Evolutionary conservation across 2,113 vertebrate species (phyloP).

Genomic region (Helogale parvula): DNA sequence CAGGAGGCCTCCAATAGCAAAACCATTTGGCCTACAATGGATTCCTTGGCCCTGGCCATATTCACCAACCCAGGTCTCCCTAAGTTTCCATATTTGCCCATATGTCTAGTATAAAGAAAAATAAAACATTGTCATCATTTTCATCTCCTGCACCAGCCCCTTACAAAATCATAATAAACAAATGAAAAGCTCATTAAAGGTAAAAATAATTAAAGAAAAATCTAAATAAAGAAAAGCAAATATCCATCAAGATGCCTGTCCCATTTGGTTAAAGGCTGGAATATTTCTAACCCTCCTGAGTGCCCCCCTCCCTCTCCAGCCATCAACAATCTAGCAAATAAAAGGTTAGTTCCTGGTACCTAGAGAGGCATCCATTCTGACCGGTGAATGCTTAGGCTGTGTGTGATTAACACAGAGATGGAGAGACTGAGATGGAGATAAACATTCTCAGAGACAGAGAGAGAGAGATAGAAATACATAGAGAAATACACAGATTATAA

Average conservation of each 20-base stretch:
- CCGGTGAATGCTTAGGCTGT: neutral
- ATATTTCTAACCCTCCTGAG: neutral
- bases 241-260: neutral
- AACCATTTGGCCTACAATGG: neutral
- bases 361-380: neutral
- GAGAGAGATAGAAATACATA: neutral
- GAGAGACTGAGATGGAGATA: neutral
- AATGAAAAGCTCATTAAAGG: conserved; percentile 45
- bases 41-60: neutral
- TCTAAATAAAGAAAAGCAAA: neutral
- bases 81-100: neutral
- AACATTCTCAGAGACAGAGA: neutral
- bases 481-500: neutral
- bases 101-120: neutral
- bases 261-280: neutral
- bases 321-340: neutral
- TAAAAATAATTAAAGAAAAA: conserved; percentile 52
- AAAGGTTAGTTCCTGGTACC: neutral
- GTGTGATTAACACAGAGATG: neutral
- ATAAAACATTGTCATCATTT: neutral
- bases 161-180: conserved; percentile 41
- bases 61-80: neutral
- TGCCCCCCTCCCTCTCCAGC: neutral
- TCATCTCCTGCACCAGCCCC: neutral
- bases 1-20: neutral